Conservation (phyloP, 2,113 vertebrate genomes). For the Lagopus leucura region DNA sequence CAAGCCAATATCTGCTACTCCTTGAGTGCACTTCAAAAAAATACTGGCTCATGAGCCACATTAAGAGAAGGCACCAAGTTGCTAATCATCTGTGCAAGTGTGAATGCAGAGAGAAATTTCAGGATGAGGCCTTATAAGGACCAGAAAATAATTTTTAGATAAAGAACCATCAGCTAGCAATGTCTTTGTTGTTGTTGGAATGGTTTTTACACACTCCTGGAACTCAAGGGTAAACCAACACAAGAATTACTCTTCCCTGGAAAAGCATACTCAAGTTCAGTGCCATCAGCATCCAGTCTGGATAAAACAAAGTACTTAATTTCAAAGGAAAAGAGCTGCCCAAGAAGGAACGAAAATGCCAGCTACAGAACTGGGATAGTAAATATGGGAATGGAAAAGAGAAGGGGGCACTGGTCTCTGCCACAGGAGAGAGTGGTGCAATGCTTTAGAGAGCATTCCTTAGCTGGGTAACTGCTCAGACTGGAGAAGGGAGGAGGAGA, state of each 20-base stretch:
- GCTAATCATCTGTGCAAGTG: neutral
- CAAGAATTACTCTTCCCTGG: neutral
- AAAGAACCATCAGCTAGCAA: neutral
- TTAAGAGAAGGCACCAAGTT: neutral
- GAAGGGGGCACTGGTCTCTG: neutral
- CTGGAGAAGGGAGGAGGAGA: neutral
- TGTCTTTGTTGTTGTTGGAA: neutral
- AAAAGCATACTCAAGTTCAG: neutral
- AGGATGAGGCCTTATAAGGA: neutral
- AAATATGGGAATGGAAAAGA: rapidly evolving
- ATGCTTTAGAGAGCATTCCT: neutral
- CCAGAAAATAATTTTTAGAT: neutral
- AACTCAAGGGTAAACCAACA: neutral
- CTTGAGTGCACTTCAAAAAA: neutral
- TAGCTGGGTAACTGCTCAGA: neutral
- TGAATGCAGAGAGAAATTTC: neutral
- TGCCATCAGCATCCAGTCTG: neutral
- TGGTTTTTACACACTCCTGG: neutral
- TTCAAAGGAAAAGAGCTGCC: neutral
- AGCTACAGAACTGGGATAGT: neutral
- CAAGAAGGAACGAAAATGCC: neutral
- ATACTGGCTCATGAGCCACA: neutral
- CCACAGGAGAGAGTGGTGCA: neutral
- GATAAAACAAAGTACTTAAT: neutral
- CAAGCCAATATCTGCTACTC: neutral